phyloP scores from a whole-genome alignment of 2,113 vertebrate genomes.

The Glaucidium brasilianum region DNA sequence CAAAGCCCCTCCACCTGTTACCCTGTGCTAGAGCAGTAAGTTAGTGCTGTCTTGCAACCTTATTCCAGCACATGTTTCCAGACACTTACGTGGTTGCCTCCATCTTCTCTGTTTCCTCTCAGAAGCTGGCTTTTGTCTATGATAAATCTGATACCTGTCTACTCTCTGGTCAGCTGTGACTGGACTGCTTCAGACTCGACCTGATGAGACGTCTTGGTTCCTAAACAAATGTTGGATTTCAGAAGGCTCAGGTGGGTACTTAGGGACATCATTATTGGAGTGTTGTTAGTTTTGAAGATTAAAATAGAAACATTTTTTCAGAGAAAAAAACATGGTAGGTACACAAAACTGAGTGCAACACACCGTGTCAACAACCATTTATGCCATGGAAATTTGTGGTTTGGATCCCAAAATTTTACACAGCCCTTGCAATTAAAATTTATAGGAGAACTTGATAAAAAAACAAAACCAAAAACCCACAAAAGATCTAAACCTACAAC shows the following conservation, averaged over 20 bases:
- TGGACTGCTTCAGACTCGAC: not conserved
- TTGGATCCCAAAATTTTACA: not conserved
- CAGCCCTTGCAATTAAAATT: not conserved
- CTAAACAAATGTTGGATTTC: not conserved
- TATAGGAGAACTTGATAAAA: not conserved
- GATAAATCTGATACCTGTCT: not conserved
- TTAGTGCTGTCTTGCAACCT: not conserved
- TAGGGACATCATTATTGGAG: rapidly evolving
- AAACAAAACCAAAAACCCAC: not conserved
- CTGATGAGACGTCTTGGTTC: not conserved
- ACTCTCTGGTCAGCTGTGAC: not conserved
- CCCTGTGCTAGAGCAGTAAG: not conserved
- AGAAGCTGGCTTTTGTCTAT: not conserved
- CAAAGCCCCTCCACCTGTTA: not conserved
- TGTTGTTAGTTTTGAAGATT: not conserved
- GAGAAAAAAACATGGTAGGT: not conserved
- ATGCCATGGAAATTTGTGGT: not conserved
- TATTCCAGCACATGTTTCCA: not conserved
- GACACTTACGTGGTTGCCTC: not conserved
- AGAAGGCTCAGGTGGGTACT: not conserved
- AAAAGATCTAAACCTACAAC: not conserved
- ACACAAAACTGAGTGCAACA: not conserved
- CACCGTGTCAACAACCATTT: not conserved
- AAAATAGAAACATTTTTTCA: not conserved
- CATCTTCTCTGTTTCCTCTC: not conserved